Evolutionary conservation across 2,113 vertebrate species (phyloP).

Genomic region (Anhinga anhinga): DNA sequence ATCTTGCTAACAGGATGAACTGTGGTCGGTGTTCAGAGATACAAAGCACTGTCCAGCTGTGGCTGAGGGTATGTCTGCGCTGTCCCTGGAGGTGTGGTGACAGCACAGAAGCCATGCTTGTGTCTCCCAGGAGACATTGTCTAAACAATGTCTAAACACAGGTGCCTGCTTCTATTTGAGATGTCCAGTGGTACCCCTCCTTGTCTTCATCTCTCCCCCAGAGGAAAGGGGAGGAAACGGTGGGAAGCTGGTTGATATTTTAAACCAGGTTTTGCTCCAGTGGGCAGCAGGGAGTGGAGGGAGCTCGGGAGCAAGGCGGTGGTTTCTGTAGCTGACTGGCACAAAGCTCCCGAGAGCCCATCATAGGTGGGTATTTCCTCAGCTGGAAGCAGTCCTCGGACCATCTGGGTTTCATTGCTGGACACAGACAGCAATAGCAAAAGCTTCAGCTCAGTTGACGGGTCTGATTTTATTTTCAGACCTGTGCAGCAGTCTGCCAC

Average conservation of each 20-base stretch:
- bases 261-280: not conserved
- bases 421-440: not conserved
- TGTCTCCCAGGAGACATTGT: not conserved
- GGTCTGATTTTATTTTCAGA: not conserved
- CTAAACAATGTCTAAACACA: not conserved
- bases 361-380: not conserved
- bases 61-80: not conserved
- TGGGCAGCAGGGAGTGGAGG: not conserved
- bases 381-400: not conserved
- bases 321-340: not conserved
- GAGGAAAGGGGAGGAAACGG: not conserved
- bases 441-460: rapidly evolving
- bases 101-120: not conserved
- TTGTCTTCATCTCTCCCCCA: not conserved
- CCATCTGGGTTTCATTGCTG: not conserved
- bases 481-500: not conserved
- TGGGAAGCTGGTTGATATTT: not conserved
- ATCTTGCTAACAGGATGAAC: not conserved
- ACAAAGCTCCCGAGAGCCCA: not conserved
- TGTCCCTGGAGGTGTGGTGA: not conserved
- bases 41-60: not conserved
- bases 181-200: not conserved
- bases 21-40: rapidly evolving
- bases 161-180: not conserved
- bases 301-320: rapidly evolving